Evolutionary conservation across 2,113 vertebrate genomes (phyloP), one percentile per base, ranked within the genome.

Genomic region (Chloropsis cyanopogon): DNA sequence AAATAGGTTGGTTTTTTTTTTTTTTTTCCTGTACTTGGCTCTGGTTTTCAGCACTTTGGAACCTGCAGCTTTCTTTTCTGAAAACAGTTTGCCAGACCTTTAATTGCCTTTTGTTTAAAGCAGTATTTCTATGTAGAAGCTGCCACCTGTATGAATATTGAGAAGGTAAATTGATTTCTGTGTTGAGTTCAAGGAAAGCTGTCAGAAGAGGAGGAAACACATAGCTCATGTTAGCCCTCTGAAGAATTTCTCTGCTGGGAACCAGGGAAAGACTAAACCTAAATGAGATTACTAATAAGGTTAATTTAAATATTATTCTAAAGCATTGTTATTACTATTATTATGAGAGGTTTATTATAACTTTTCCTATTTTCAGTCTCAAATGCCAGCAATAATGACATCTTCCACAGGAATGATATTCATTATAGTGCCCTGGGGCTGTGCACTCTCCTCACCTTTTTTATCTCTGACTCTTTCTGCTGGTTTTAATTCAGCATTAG

Each of bases 291-390:
- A 96, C 90, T 94, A 95, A 96, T 88, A 94, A 90, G 65, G 64
- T 80, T 92, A 94, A 94, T 96, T 87, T 59, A 19, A 89, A 95
- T 96, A 92, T 81, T 93, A 87, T 89, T 97, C 88, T 87, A 93
- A 85, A 91, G 21, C 23, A 65, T 89, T 93, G 33, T 56, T 92
- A 93, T 89, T 85, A 52, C 57, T 88, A 68, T 78, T 84, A 83
- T 93, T 93, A 84, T 53, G 61, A 77, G 53, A 78, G 61, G 25
- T 76, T 90, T 93, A 84, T 86, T 69, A 42, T 65, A 93, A 90
- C 49, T 86, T 82, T 57, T 92, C 29, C 44, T 88, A 64, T 88
- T 95, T 95, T 76, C 90, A 85, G 28, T 92, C 80, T 94, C 72
- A 93, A 96, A 93, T 84, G 88, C n/a, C 92, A 93, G 50, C 61